Evolutionary conservation across 2,888 invertebrate species (phyloP).

Genomic region (Andrena minutula): DNA sequence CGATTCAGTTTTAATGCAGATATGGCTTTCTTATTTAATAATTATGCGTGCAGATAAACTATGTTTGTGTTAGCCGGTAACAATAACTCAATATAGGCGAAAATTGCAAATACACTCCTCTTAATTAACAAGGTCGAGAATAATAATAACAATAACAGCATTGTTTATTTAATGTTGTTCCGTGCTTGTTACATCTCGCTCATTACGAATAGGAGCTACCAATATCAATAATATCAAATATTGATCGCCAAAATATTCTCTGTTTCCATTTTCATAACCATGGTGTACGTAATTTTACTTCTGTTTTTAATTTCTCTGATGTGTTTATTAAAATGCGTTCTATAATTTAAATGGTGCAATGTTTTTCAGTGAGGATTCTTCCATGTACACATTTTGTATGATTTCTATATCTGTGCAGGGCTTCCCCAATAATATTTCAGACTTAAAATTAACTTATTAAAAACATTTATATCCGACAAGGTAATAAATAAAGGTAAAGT

Average conservation of each 20-base stretch:
- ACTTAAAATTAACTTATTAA: neutral
- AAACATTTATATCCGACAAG: neutral
- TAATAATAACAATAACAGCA: too few species aligned
- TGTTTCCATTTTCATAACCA: neutral
- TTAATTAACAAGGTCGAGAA: too few species aligned
- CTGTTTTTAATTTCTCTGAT: neutral
- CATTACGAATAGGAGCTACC: neutral
- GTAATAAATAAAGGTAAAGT: neutral
- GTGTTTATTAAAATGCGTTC: neutral
- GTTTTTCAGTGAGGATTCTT: neutral
- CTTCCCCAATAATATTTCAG: neutral
- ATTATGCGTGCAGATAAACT: too few species aligned
- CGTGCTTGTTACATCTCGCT: neutral
- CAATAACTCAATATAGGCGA: too few species aligned
- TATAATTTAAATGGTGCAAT: neutral
- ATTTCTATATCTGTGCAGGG: neutral
- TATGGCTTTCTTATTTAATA: too few species aligned
- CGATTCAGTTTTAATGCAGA: too few species aligned
- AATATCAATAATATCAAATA: conserved; percentile 2
- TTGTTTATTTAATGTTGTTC: neutral
- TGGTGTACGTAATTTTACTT: neutral
- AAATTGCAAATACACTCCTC: too few species aligned
- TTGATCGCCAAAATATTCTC: neutral
- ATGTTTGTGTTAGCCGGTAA: too few species aligned
- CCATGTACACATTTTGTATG: neutral